These are phyloP conservation scores for Drosophila prostipennis DNA, from an alignment of 2,888 invertebrate species.

Conservation along the genomic window DNA sequence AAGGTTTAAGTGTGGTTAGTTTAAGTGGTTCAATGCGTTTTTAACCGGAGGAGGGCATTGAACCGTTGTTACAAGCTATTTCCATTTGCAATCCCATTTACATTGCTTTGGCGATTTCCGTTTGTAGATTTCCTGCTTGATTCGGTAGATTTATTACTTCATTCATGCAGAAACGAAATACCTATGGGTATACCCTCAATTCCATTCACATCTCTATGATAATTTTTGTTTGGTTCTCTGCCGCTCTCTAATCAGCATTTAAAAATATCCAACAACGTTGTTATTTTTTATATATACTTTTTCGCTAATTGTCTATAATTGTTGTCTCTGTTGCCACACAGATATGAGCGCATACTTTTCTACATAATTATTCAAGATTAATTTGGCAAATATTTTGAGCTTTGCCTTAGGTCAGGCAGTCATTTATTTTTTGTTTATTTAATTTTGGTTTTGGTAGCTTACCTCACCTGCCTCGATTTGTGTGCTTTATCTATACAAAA, in stretches of 20 bases:
- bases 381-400: constrained; percentile 50
- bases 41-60: background rate
- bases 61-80: constrained; percentile 3
- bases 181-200: background rate
- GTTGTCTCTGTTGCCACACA: constrained; percentile 14
- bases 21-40: constrained; percentile 12
- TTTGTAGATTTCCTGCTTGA: constrained; percentile 27
- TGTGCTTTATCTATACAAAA: constrained; percentile 14
- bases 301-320: constrained; percentile 58
- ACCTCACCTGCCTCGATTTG: constrained; percentile 30
- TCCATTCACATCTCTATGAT: constrained; percentile 16
- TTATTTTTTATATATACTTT: constrained; percentile 11
- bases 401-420: constrained; percentile 32
- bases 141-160: constrained; percentile 25
- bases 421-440: background rate
- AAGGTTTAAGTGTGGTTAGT: constrained; percentile 3
- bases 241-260: constrained; percentile 50
- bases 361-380: constrained; percentile 64
- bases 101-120: constrained; percentile 24
- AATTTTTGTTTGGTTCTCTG: constrained; percentile 29
- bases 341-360: constrained; percentile 7
- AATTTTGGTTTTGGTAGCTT: constrained; percentile 15
- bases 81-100: constrained; percentile 24
- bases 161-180: constrained; percentile 20
- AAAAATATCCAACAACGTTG: constrained; percentile 35